Evolutionary conservation across 2,888 invertebrate species (phyloP).

Genomic region (Anthrax anthrax): DNA sequence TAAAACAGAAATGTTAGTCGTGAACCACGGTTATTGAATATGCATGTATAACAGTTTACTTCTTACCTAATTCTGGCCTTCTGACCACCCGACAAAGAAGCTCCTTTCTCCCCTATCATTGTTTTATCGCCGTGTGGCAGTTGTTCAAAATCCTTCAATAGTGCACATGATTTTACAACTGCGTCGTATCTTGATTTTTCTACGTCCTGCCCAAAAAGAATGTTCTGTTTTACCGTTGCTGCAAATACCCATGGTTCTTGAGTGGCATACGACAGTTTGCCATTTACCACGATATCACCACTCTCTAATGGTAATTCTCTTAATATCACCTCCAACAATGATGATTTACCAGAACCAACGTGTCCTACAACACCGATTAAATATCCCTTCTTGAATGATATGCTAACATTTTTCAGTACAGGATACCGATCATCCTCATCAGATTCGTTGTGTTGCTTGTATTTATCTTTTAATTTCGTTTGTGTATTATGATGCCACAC

Average conservation of each 20-base stretch:
- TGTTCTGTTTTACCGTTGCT: slow-evolving; percentile 66
- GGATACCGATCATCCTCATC: slow-evolving; percentile 5
- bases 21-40: no score
- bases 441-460: neutral
- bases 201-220: slow-evolving; percentile 53
- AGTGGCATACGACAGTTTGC: slow-evolving; percentile 55
- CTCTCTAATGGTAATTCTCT: slow-evolving; percentile 48
- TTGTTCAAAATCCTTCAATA: slow-evolving; percentile 38
- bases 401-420: slow-evolving; percentile 39
- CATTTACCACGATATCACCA: slow-evolving; percentile 45
- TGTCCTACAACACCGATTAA: slow-evolving; percentile 58
- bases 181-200: slow-evolving; percentile 26
- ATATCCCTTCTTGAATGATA: slow-evolving; percentile 41
- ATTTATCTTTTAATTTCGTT: neutral
- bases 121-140: slow-evolving; percentile 42
- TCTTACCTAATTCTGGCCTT: slow-evolving; percentile 42
- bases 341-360: slow-evolving; percentile 62
- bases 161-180: slow-evolving; percentile 33
- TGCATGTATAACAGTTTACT: no score
- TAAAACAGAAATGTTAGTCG: no score
- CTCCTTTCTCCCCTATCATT: slow-evolving; percentile 44
- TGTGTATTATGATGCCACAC: slow-evolving; percentile 30
- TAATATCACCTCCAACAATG: slow-evolving; percentile 51
- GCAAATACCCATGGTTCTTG: slow-evolving; percentile 80
- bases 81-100: slow-evolving; percentile 53